A percentile compares a stretch with the other conserved stretches of the same genome.
Conservation (phyloP, 2,797 vertebrate species). For the Parauchenoglanis ngamensis region DNA sequence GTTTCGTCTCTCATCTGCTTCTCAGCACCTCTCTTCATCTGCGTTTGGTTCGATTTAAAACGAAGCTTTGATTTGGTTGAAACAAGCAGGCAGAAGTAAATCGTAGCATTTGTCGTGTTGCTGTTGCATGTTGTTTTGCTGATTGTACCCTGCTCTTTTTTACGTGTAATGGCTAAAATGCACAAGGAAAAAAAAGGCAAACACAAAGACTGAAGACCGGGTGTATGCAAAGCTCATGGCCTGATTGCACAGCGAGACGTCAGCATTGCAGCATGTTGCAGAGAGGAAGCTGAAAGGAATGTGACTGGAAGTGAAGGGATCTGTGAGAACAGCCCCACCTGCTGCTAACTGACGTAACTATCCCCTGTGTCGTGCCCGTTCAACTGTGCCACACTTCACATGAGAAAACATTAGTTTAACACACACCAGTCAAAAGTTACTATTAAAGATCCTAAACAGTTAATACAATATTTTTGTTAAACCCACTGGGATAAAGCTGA, state of each 20-base stretch:
- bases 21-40: constrained; percentile 17
- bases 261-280: constrained; percentile 52
- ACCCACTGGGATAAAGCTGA: too few relatives aligned
- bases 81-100: constrained; percentile 44
- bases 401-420: neutral
- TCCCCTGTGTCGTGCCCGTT: neutral
- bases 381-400: neutral
- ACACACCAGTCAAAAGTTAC: too few relatives aligned
- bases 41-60: constrained; percentile 24
- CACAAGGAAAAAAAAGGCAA: neutral
- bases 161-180: neutral
- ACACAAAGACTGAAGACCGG: constrained; percentile 2
- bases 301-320: constrained; percentile 28
- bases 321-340: constrained; percentile 52
- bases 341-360: constrained; percentile 27
- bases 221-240: constrained; percentile 12
- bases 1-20: neutral
- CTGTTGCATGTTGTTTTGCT: constrained; percentile 18
- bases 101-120: constrained; percentile 28
- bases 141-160: neutral
- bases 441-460: too few relatives aligned
- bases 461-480: too few relatives aligned
- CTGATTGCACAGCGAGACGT: constrained; percentile 43
- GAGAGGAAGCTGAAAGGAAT: constrained; percentile 26
- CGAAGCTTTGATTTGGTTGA: constrained; percentile 20